Percentiles rank a stretch among this genome's conserved stretches.
These are phyloP conservation scores for Coryphaenoides rupestris DNA, from an alignment of 2,113 vertebrate genomes.

Conservation along the genomic window DNA sequence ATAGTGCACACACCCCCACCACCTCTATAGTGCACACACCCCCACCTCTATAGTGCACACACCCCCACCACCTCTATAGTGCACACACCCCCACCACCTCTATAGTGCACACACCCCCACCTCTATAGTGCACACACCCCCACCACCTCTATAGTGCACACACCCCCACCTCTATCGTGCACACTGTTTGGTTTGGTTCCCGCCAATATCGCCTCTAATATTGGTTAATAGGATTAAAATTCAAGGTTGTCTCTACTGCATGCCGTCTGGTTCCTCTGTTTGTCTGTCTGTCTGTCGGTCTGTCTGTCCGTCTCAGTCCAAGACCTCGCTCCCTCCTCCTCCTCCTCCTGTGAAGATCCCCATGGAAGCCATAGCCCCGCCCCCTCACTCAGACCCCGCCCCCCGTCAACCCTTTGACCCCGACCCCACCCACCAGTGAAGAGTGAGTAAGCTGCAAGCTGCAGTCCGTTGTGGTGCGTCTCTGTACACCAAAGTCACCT, in stretches of 20 bases:
- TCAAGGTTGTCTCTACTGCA: conserved; percentile 35
- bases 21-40: no score
- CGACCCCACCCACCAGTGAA: conserved; percentile 42
- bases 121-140: no score
- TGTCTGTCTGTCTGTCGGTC: conserved; percentile 43
- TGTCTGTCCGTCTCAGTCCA: conserved; percentile 58
- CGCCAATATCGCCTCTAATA: no score
- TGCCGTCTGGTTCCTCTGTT: no score
- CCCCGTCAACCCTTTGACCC: conserved; percentile 23
- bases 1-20: no score
- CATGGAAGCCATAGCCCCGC: conserved; percentile 65
- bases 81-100: no score
- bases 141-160: no score
- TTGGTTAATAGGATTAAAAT: neutral
- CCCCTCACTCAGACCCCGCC: conserved; percentile 20
- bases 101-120: no score
- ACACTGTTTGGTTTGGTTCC: no score
- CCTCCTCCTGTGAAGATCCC: conserved; percentile 74
- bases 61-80: no score
- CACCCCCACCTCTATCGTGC: no score
- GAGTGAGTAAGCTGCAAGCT: conserved; percentile 56
- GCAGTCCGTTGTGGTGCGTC: neutral
- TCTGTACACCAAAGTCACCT: neutral
- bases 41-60: no score
- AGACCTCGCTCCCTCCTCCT: conserved; percentile 65